These are phyloP conservation scores for Leptosomus discolor DNA, from an alignment of 2,113 vertebrate genomes.

Conservation along the genomic window DNA sequence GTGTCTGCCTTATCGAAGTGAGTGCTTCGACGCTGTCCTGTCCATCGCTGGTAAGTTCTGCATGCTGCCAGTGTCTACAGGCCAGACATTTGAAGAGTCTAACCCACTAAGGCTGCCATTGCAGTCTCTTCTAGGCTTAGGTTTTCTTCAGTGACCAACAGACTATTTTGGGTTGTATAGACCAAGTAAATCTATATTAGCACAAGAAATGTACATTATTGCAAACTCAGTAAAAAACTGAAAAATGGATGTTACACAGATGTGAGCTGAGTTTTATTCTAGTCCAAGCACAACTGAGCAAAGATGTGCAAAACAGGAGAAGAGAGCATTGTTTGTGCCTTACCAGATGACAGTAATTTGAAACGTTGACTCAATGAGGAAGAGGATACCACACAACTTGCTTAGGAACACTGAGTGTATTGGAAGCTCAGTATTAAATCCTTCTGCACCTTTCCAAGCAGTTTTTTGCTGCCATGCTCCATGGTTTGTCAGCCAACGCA, in stretches of 20 bases:
- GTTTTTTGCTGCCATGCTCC: background rate
- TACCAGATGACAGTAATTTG: background rate
- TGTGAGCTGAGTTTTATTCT: background rate
- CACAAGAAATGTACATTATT: background rate
- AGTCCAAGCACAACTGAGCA: background rate
- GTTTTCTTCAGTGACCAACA: background rate
- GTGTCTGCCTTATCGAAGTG: slow-evolving; percentile 68
- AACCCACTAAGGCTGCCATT: background rate
- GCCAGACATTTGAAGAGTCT: background rate
- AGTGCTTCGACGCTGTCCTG: slow-evolving; percentile 73
- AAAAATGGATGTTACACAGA: background rate
- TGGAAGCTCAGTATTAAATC: background rate
- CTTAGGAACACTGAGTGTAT: background rate
- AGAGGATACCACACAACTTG: background rate
- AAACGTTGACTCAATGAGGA: background rate
- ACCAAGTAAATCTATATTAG: background rate
- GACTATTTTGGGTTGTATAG: background rate
- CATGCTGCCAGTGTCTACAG: background rate
- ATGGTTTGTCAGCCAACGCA: background rate
- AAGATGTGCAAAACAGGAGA: background rate
- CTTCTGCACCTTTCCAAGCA: background rate
- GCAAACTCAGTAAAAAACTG: background rate
- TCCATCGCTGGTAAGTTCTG: slow-evolving; percentile 65
- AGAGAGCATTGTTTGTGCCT: background rate
- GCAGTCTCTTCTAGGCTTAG: background rate